phyloP scores from a whole-genome alignment of 2,888 invertebrate genomes.

The Gryllus longicercus region DNA sequence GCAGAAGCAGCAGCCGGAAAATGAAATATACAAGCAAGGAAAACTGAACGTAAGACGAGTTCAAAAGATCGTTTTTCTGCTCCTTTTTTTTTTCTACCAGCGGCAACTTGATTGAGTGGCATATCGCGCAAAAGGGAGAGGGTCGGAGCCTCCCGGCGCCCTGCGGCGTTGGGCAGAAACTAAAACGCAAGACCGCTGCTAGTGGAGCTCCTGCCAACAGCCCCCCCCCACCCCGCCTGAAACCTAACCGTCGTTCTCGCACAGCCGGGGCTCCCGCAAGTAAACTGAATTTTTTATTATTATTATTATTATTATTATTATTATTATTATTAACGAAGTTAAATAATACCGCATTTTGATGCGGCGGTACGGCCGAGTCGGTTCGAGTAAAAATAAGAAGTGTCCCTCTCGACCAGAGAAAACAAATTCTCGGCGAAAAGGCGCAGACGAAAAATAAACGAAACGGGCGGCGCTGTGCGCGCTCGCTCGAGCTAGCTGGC shows the following conservation, averaged over 20 bases:
- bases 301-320: background rate
- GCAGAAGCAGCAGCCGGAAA: background rate
- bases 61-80: constrained; percentile 5
- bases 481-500: too few relatives aligned
- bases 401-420: background rate
- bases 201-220: background rate
- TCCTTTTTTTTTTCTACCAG: background rate
- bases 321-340: background rate
- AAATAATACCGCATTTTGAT: background rate
- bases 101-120: background rate
- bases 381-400: background rate
- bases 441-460: background rate
- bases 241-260: too few relatives aligned
- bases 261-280: too few relatives aligned
- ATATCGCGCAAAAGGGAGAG: constrained; percentile 4
- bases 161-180: background rate
- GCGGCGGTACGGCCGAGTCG: background rate
- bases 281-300: too few relatives aligned
- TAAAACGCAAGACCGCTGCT: background rate
- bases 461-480: background rate
- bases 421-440: background rate
- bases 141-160: background rate
- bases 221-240: too few relatives aligned
- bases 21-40: constrained; percentile 17
- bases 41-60: background rate